Evolutionary conservation across 2,888 invertebrate species (phyloP).

Genomic region (Seladonia tumulorum): DNA sequence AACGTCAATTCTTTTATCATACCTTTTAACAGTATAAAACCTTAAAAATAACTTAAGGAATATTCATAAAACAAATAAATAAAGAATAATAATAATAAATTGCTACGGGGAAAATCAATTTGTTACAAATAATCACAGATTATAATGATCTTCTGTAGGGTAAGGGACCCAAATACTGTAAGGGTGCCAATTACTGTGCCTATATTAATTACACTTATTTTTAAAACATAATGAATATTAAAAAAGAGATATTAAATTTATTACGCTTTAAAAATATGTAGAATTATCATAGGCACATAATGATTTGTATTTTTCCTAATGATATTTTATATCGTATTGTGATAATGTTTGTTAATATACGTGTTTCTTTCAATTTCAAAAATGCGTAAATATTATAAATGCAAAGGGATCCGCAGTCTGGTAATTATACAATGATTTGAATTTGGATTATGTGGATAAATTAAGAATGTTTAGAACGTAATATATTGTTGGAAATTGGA

Average conservation of each 20-base stretch:
- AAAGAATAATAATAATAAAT: background rate
- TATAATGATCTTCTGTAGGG: background rate
- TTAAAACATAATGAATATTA: too few species aligned
- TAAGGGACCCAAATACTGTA: too few species aligned
- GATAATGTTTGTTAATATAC: too few species aligned
- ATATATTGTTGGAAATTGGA: background rate
- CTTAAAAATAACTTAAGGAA: background rate
- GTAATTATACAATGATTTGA: background rate
- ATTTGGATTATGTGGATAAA: background rate
- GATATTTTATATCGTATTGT: too few species aligned
- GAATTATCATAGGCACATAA: too few species aligned
- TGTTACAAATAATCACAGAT: background rate
- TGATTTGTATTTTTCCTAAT: too few species aligned
- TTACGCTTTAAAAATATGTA: too few species aligned
- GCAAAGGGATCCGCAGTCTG: background rate
- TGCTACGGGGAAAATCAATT: background rate
- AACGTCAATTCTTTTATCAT: background rate
- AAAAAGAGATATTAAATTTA: too few species aligned
- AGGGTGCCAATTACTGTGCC: too few species aligned
- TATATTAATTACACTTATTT: too few species aligned
- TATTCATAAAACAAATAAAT: background rate
- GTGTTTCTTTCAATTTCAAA: too few species aligned
- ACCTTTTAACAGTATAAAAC: background rate
- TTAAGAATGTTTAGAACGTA: background rate
- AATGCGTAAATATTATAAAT: background rate